Evolutionary conservation across 2,113 vertebrate genomes (phyloP).

Genomic region (Urocynchramus pylzowi): DNA sequence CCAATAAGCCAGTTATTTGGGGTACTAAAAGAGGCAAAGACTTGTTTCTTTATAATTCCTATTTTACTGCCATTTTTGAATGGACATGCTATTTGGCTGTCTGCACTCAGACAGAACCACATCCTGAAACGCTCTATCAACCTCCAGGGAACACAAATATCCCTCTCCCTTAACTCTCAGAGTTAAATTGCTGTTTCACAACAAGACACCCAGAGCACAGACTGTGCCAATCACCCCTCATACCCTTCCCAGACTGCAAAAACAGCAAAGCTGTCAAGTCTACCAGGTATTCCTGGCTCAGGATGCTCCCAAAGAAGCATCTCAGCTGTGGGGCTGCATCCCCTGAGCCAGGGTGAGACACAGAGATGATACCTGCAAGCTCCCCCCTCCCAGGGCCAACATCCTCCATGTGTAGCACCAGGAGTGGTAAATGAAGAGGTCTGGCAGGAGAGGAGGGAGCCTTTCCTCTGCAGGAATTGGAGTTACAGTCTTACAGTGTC

Average conservation of each 20-base stretch:
- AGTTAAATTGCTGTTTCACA: accelerated
- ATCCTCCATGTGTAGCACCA: accelerated
- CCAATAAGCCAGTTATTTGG: neutral
- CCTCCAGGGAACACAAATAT: neutral
- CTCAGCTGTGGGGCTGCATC: neutral
- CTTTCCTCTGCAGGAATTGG: neutral
- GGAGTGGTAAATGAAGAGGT: neutral
- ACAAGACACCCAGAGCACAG: neutral
- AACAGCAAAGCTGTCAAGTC: neutral
- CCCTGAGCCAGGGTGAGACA: neutral
- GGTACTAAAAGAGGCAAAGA: neutral
- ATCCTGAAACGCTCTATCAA: neutral
- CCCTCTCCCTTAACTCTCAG: neutral
- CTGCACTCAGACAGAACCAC: neutral
- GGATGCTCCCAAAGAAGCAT: neutral
- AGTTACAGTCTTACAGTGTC: neutral
- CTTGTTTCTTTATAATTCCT: neutral
- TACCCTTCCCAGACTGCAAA: neutral
- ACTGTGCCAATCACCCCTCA: neutral
- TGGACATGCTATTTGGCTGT: neutral
- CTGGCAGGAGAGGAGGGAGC: neutral
- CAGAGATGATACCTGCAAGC: neutral
- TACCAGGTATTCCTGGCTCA: neutral
- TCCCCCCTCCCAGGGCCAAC: neutral
- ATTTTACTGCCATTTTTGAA: neutral